phyloP scores from a whole-genome alignment of 2,797 vertebrate species.

The Heliangelus exortis region DNA sequence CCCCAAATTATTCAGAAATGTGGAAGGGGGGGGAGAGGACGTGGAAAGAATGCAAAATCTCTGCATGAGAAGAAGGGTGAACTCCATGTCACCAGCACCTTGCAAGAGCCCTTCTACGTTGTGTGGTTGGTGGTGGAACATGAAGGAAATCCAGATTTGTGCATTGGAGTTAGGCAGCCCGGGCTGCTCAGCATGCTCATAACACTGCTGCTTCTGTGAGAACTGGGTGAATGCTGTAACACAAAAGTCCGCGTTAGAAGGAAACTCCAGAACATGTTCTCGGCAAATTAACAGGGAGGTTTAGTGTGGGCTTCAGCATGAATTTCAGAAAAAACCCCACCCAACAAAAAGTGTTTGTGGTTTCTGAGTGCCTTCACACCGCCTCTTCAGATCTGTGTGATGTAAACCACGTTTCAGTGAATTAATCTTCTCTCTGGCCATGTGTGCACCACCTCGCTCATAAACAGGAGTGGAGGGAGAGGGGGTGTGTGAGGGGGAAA shows the following conservation, averaged over 20 bases:
- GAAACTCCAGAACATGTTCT: background rate
- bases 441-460: background rate
- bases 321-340: background rate
- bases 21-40: background rate
- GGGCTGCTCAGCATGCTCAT: accelerated
- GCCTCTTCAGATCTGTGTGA: conserved; percentile 2
- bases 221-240: background rate
- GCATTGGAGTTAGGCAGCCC: background rate
- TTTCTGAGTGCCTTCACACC: conserved; percentile 10
- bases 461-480: background rate
- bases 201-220: background rate
- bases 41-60: background rate
- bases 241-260: background rate
- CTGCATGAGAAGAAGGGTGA: background rate
- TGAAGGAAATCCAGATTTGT: background rate
- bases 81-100: background rate
- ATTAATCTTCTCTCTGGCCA: background rate
- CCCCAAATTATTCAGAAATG: background rate
- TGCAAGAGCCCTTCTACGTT: background rate
- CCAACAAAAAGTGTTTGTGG: conserved; percentile 43
- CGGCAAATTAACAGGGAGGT: background rate
- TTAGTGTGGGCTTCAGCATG: background rate
- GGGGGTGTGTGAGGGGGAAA: background rate
- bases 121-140: background rate
- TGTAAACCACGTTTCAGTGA: background rate